Evolutionary conservation across 2,888 invertebrate species (phyloP).

Genomic region (Hedychridium roseum): DNA sequence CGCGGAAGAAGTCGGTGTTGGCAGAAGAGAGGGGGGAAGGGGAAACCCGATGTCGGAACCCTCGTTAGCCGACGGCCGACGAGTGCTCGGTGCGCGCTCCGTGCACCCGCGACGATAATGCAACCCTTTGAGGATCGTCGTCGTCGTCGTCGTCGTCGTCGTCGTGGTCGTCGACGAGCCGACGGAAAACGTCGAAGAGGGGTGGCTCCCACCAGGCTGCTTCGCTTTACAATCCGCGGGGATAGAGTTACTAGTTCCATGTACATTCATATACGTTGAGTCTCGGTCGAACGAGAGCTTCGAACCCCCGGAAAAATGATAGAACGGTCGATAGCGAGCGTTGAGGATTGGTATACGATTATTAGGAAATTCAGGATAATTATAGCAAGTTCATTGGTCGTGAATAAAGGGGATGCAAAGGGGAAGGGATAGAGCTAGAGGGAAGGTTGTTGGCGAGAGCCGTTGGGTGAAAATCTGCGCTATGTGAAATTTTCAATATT

Average conservation of each 20-base stretch:
- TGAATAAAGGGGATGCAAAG: too few species aligned
- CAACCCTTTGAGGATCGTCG: constrained; percentile 46
- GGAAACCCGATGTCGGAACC: constrained; percentile 6
- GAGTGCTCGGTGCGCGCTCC: constrained; percentile 39
- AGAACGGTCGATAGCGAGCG: too few species aligned
- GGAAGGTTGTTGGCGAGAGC: constrained; percentile 20
- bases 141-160: constrained; percentile 26
- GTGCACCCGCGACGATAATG: constrained; percentile 44
- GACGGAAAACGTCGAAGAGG: constrained; percentile 26
- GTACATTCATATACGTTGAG: constrained; percentile 28
- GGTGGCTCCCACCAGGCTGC: constrained; percentile 40
- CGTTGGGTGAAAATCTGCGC: constrained; percentile 56
- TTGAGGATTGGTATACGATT: constrained; percentile 33
- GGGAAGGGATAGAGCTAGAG: constrained; percentile 17
- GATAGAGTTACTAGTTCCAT: constrained; percentile 54
- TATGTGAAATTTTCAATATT: constrained; percentile 61
- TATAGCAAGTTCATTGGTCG: background rate
- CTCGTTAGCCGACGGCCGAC: constrained; percentile 36
- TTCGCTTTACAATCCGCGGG: constrained; percentile 43
- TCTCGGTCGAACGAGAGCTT: too few species aligned
- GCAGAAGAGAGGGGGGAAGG: background rate
- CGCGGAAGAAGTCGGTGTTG: background rate
- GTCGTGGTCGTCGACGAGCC: constrained; percentile 25
- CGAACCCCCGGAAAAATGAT: too few species aligned
- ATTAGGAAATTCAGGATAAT: background rate